Evolutionary conservation across 2,888 invertebrate genomes (phyloP), one percentile per base, ranked within the genome.

Genomic region (Rhingia campestris): DNA sequence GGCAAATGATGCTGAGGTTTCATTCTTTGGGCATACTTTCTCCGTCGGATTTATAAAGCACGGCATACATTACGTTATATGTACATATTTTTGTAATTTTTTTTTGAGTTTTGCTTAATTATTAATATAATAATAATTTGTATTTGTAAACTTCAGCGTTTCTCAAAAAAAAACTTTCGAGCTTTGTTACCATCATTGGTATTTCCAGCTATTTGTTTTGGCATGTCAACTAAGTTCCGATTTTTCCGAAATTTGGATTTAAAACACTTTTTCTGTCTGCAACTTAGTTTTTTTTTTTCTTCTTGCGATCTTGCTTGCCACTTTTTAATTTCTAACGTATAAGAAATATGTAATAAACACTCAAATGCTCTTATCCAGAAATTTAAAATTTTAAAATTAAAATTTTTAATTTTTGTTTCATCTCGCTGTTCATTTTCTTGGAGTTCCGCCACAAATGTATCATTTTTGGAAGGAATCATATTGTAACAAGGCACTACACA

Each of bases 401-500:
- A n/a, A n/a, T n/a, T n/a, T n/a, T n/a, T n/a, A n/a, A n/a, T n/a
- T n/a, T n/a, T n/a, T n/a, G n/a, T n/a, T n/a, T n/a, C n/a, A n/a
- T 37, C 6, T 51, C 45, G 6, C 6, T 47, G 41, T 75, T 51
- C 58, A 75, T 66, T 51, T 66, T 47, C 14, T 59, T 75, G 10
- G 64, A 64, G 6, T 54, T 73, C 35, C 9, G 9, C 39, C 61
- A 43, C 72, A 73, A 63, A 63, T 73, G 32, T 63, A 54, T 32
- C 43, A 73, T 39, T n/a, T n/a, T n/a, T n/a, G n/a, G n/a, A n/a
- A n/a, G 22, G 63, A 63, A 33, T 35, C 35, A 45, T 72, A 61
- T 61, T 72, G 72, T 9, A 41, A 72, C 22, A 72, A 61, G 1
- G 75, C 67, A 32, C 49, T 74, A 14, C 74, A 74, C 12, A 66